A percentile compares a stretch with the other conserved stretches of the same genome.
Conservation (phyloP, 2,797 vertebrate species). For the Poecile montanus region DNA sequence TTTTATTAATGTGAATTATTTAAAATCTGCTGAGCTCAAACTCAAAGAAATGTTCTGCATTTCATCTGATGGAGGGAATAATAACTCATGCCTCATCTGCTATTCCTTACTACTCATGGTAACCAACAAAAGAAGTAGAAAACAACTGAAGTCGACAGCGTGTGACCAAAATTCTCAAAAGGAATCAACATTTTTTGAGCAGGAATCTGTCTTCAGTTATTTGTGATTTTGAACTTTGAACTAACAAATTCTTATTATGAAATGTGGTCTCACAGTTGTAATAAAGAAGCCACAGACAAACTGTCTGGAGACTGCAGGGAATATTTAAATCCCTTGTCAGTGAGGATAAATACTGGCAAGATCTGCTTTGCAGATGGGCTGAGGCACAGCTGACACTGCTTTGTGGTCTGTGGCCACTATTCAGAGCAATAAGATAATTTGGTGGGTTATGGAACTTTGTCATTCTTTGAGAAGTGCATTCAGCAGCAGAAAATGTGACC, state of each 20-base stretch:
- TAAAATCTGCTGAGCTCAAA: background rate
- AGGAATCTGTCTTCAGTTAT: background rate
- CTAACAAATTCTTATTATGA: background rate
- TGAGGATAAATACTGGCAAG: conserved; percentile 21
- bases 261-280: background rate
- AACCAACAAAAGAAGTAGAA: background rate
- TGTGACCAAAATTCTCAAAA: background rate
- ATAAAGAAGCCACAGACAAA: conserved; percentile 10
- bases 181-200: background rate
- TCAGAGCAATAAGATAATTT: background rate
- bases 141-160: background rate
- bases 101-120: background rate
- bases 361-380: conserved; percentile 16
- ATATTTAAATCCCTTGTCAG: background rate
- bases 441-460: background rate
- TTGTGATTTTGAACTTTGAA: conserved; percentile 26
- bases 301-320: background rate
- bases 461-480: background rate
- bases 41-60: background rate
- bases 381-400: background rate
- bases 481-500: background rate
- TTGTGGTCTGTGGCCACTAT: background rate
- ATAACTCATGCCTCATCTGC: background rate
- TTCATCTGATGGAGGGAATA: background rate
- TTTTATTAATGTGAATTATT: background rate